A percentile compares a stretch with the other conserved stretches of the same genome.
phyloP scores from a whole-genome alignment of 2,113 vertebrate genomes.

The Aldabrachelys gigantea region DNA sequence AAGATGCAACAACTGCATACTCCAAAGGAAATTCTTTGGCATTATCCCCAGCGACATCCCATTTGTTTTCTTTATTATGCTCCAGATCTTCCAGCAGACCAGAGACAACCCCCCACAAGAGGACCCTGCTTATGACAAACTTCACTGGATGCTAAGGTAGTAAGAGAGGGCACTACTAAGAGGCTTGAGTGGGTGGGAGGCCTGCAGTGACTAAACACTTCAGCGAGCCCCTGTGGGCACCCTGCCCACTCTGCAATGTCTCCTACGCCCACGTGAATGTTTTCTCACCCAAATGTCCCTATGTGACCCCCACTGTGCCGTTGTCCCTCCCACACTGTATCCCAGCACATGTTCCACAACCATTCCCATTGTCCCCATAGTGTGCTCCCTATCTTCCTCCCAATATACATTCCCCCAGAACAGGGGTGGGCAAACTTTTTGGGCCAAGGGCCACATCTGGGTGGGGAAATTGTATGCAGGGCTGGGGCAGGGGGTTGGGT shows the following conservation, averaged over 20 bases:
- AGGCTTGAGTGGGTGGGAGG: not conserved
- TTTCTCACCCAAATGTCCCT: not conserved
- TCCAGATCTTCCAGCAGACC: not conserved
- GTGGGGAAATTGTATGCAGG: too few relatives aligned
- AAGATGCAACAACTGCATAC: not conserved
- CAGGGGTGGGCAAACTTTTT: too few relatives aligned
- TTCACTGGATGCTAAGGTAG: not conserved
- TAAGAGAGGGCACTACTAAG: not conserved
- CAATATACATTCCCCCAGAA: not conserved
- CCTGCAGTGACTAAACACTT: not conserved
- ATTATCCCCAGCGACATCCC: fast-evolving
- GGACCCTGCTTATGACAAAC: not conserved
- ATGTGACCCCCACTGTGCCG: not conserved
- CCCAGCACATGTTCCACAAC: not conserved
- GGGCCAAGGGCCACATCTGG: too few relatives aligned
- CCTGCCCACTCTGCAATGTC: not conserved
- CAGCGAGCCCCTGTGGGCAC: not conserved
- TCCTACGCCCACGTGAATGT: not conserved
- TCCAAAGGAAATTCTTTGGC: not conserved
- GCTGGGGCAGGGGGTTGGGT: too few relatives aligned
- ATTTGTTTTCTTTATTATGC: not conserved
- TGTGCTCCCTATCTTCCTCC: not conserved
- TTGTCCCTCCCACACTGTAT: not conserved
- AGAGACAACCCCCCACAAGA: not conserved
- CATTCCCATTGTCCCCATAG: not conserved